Evolutionary conservation across 2,797 vertebrate species (phyloP).

Genomic region (Enteromius trimaculatus): DNA sequence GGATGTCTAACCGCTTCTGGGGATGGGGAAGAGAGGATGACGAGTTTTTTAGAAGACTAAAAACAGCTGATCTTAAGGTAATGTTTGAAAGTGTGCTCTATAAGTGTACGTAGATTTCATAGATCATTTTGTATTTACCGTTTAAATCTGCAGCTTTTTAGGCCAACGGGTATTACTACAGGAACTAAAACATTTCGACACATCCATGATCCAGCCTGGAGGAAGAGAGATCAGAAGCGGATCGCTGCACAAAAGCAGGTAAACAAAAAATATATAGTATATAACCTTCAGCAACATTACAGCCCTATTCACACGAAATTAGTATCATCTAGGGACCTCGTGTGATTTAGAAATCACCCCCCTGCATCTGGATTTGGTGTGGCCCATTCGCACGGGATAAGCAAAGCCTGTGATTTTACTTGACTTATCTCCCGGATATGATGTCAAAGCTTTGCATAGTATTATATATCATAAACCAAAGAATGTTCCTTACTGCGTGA

Average conservation of each 20-base stretch:
- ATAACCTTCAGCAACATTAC: not conserved
- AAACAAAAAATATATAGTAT: not conserved
- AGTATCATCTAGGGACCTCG: too few relatives aligned
- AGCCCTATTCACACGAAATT: too few relatives aligned
- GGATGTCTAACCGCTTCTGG: constrained; percentile 99
- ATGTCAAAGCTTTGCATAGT: too few relatives aligned
- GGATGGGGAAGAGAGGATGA: constrained; percentile 97
- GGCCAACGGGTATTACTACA: constrained; percentile 90
- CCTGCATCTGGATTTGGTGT: too few relatives aligned
- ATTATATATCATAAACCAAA: too few relatives aligned
- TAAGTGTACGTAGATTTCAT: not conserved
- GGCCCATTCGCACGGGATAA: too few relatives aligned
- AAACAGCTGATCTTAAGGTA: constrained; percentile 91
- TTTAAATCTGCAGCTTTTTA: constrained; percentile 80
- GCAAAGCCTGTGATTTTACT: too few relatives aligned
- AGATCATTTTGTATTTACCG: not conserved
- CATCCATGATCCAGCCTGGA: constrained; percentile 94
- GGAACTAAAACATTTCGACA: constrained; percentile 92
- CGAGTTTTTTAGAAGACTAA: constrained; percentile 94
- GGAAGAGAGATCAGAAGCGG: constrained; percentile 96
- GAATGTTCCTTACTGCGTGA: too few relatives aligned
- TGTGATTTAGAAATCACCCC: too few relatives aligned
- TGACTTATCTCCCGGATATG: too few relatives aligned
- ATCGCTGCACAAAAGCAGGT: constrained; percentile 94
- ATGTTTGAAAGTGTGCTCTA: not conserved